Evolutionary conservation across 2,888 invertebrate species (phyloP).

Genomic region (Macaria notata): DNA sequence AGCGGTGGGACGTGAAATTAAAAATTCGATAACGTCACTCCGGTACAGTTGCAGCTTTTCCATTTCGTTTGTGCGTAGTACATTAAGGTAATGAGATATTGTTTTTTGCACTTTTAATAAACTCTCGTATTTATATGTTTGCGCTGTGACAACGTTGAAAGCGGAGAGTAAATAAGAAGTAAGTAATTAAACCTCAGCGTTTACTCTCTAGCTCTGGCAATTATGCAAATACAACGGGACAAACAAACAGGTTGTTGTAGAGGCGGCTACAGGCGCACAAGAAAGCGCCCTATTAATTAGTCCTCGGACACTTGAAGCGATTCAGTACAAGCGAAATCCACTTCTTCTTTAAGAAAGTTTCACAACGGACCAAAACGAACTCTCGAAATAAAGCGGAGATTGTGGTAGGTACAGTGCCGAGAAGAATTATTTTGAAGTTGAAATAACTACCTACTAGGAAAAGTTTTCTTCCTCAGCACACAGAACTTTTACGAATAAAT

Average conservation of each 20-base stretch:
- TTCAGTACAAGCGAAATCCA: constrained; percentile 28
- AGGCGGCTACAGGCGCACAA: not conserved
- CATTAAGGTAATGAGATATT: constrained; percentile 12
- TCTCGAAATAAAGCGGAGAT: constrained; percentile 53
- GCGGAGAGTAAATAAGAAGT: not conserved
- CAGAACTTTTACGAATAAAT: constrained; percentile 57
- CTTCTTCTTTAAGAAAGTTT: constrained; percentile 42
- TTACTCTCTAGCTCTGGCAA: constrained; percentile 3
- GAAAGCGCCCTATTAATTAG: constrained; percentile 7
- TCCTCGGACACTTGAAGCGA: constrained; percentile 24
- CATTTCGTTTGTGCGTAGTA: constrained; percentile 16
- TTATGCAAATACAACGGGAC: constrained; percentile 9
- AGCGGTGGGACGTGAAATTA: constrained; percentile 36
- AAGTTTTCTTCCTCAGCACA: constrained; percentile 54
- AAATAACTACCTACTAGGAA: constrained; percentile 53
- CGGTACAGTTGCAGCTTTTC: constrained; percentile 12
- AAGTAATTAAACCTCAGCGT: constrained; percentile 5
- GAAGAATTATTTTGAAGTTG: constrained; percentile 60
- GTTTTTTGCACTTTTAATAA: not conserved
- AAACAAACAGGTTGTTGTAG: constrained; percentile 13
- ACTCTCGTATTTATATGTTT: not conserved
- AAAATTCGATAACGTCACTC: constrained; percentile 32
- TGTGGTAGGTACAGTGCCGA: constrained; percentile 37
- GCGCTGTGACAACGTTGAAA: not conserved
- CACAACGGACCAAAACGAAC: constrained; percentile 46